Base-by-base conservation (phyloP, 92 coral and sea anemone genomes). In the Epizoanthus ramosus region DNA sequence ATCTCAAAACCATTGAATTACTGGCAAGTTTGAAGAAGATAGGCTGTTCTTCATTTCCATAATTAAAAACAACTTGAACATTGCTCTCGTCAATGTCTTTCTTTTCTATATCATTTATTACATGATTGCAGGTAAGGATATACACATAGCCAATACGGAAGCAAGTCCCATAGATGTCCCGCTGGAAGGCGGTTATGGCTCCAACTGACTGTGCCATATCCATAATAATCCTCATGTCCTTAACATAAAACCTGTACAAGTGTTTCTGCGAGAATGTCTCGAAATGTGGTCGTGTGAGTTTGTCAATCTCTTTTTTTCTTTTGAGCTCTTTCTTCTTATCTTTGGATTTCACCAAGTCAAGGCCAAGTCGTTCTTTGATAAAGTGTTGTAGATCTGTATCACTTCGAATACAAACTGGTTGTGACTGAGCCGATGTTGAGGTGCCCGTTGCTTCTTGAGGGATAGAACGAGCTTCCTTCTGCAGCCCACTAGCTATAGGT, bases 121-220 rank as follows among this genome's bases (percentile, higher is more conserved):
- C 69, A 64, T 64, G 69, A 64, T 25, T 10, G 69, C 69, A 64
- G 0, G 69, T 64, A 64, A 64, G 39, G 33, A 64, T 15, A 33
- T 64, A 64, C 23, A 24, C 33, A 15, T 28, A 0, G 69, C 69
- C 69, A 24, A 64, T 19, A 3, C 69, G 69, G 10, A 64, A 64
- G 69, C 69, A 64, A n/a, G 69, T 64, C 1, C 69, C 69, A 64
- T 25, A 64, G 4, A 64, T 47, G 12, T 8, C 7, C 15, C 2
- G 54, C 14, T 47, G 54, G 50, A 47, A 47, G 54, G 54, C 54
- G 2, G 15, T 47, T 8, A 63, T 63, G 9, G 37, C 68, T 63
- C 68, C 68, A 9, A 63, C 68, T 23, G 68, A 63, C 8, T 63
- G 6, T n/a, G 24, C 10, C 69, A 64, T 64, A 0, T 64, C 18